Conservation (phyloP, 2,888 invertebrate species). For the Vandiemenella viatica region DNA sequence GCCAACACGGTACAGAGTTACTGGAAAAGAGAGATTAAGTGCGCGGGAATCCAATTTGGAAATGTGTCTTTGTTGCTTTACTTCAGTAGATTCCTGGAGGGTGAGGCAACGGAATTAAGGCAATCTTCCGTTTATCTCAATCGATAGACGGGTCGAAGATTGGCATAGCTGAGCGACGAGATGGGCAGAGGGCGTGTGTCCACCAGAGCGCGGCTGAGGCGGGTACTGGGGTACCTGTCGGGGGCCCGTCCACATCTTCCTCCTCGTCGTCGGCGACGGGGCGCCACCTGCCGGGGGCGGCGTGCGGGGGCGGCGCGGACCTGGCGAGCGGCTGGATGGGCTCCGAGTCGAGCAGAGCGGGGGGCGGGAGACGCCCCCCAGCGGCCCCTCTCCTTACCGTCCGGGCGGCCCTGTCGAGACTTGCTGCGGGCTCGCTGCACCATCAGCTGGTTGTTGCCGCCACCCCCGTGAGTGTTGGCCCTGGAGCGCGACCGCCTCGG, state of each 20-base stretch:
- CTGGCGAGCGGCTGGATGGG: background rate
- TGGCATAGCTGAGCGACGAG: too few species aligned
- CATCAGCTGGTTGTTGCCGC: conserved; percentile 7
- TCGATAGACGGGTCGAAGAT: too few species aligned
- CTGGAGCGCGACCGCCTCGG: conserved; percentile 51
- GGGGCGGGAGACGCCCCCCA: background rate
- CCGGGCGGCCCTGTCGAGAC: conserved; percentile 58
- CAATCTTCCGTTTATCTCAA: too few species aligned
- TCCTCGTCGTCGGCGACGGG: background rate
- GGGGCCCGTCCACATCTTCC: background rate
- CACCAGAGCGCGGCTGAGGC: too few species aligned
- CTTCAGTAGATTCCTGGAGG: too few species aligned
- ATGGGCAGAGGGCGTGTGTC: too few species aligned
- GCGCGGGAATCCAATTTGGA: too few species aligned
- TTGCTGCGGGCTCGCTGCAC: conserved; percentile 55
- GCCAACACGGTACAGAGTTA: too few species aligned
- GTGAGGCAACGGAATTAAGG: too few species aligned
- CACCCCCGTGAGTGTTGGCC: conserved; percentile 27
- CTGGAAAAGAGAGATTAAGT: too few species aligned
- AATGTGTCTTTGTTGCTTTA: too few species aligned
- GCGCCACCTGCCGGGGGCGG: background rate
- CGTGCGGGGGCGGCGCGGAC: background rate
- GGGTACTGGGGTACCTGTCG: too few species aligned
- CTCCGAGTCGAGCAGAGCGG: background rate
- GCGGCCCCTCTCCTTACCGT: background rate